Conservation (phyloP, 1,140 invertebrate genomes). For the Melitaea cinxia region DNA sequence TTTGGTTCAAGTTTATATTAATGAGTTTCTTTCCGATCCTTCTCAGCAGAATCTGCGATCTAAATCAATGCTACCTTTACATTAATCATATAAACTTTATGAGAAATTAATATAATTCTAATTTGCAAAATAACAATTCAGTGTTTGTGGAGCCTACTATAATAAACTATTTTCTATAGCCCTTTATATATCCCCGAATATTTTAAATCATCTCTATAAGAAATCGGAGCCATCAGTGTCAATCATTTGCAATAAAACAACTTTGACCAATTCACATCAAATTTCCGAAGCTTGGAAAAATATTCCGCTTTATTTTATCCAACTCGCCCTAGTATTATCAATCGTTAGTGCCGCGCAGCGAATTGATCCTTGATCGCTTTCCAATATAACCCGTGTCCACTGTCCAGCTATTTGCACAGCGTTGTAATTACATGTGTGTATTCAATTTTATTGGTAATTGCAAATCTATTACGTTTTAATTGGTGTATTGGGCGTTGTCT, state of each 20-base stretch:
- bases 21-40: too few species aligned
- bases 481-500: not conserved
- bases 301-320: not conserved
- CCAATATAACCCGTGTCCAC: conserved; percentile 5
- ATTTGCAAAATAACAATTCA: too few species aligned
- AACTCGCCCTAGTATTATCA: not conserved
- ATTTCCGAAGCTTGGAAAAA: not conserved
- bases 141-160: too few species aligned
- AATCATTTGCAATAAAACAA: conserved; percentile 7
- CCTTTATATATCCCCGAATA: not conserved
- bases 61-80: too few species aligned
- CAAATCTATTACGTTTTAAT: conserved; percentile 4
- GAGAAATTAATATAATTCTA: too few species aligned
- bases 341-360: not conserved
- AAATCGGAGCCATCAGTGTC: not conserved
- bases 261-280: not conserved
- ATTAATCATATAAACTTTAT: too few species aligned
- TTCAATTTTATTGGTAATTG: conserved; percentile 1
- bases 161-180: too few species aligned
- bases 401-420: not conserved
- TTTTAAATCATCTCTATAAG: not conserved
- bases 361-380: conserved; percentile 1
- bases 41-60: too few species aligned
- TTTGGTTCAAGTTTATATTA: too few species aligned
- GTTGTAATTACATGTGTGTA: conserved; percentile 1